Percentiles rank a stretch among this genome's conserved stretches.
These are phyloP conservation scores for Stylophora pistillata DNA, from an alignment of 64 coral and sea anemone genomes.

Conservation along the genomic window DNA sequence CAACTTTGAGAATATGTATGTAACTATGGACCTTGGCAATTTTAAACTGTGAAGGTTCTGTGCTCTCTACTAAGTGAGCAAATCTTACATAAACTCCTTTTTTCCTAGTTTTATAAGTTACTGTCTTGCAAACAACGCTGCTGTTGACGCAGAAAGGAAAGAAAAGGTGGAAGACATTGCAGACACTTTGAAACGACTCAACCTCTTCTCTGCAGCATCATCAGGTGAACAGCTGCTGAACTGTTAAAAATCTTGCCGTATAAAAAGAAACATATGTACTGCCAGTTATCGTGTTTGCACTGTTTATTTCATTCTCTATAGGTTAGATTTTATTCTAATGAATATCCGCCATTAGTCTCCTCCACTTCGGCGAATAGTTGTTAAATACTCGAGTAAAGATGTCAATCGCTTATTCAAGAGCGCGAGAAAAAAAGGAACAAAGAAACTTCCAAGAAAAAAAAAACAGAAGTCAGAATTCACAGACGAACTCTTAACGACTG, in stretches of 20 bases:
- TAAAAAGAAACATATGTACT: background rate
- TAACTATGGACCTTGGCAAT: too few relatives aligned
- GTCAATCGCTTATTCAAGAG: too few relatives aligned
- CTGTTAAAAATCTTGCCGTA: background rate
- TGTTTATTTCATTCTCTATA: background rate
- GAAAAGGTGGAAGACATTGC: conserved; percentile 24
- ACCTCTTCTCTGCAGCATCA: background rate
- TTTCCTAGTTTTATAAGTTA: background rate
- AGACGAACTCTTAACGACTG: too few relatives aligned
- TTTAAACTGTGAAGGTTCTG: too few relatives aligned
- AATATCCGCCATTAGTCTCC: too few relatives aligned
- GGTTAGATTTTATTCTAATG: too few relatives aligned
- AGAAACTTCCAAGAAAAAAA: too few relatives aligned
- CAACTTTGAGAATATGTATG: background rate
- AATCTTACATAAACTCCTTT: background rate
- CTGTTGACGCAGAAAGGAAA: conserved; percentile 18
- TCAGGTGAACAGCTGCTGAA: background rate
- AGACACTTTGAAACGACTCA: conserved; percentile 24
- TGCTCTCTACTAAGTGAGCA: background rate
- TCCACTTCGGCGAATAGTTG: too few relatives aligned
- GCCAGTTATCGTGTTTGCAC: background rate
- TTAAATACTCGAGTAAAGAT: too few relatives aligned
- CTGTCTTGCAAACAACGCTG: background rate
- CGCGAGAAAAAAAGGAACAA: too few relatives aligned
- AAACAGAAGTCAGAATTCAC: too few relatives aligned